Evolutionary conservation across 2,888 invertebrate genomes (phyloP).

Genomic region (Plebejus anna): DNA sequence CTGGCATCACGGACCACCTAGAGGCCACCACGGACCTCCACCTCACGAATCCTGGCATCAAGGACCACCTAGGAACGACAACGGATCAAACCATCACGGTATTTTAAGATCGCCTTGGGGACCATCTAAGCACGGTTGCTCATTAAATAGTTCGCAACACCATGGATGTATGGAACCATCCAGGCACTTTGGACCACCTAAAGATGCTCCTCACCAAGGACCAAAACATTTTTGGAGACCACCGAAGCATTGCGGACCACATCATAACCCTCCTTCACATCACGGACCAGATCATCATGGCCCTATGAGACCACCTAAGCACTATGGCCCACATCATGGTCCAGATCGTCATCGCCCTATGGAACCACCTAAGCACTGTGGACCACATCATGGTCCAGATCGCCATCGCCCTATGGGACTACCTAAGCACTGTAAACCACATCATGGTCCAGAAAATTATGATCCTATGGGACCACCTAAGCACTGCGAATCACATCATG

Average conservation of each 20-base stretch:
- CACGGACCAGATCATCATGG: background rate
- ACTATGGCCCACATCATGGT: background rate
- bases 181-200: background rate
- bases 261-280: background rate
- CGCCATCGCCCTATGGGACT: background rate
- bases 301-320: background rate
- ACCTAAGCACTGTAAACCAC: background rate
- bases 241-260: background rate
- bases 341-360: background rate
- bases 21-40: background rate
- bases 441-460: background rate
- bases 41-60: background rate
- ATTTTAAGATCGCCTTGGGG: background rate
- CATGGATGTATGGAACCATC: background rate
- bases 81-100: background rate
- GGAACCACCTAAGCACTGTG: background rate
- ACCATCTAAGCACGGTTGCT: background rate
- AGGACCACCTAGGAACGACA: background rate
- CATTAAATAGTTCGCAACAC: background rate
- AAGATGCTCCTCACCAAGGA: background rate
- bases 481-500: background rate
- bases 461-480: background rate
- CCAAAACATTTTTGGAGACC: background rate
- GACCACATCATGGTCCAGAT: background rate
- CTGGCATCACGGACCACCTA: background rate